Evolutionary conservation across 2,888 invertebrate genomes (phyloP).

Genomic region (Chouioia cunea): DNA sequence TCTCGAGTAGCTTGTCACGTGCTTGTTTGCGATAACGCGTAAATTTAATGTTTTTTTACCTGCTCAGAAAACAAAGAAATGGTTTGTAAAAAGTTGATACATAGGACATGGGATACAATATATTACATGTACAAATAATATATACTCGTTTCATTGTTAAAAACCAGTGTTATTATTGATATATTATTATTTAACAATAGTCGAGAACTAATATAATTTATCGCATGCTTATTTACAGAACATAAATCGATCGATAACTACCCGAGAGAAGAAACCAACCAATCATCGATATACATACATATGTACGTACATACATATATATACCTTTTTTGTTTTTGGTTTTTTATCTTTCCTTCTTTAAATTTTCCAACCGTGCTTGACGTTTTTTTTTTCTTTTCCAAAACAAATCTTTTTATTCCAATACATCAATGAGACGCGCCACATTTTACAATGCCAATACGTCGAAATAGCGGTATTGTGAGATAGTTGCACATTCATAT

Average conservation of each 20-base stretch:
- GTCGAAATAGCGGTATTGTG: constrained; percentile 29
- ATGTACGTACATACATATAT: constrained; percentile 21
- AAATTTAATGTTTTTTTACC: no score
- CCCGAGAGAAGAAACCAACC: neutral
- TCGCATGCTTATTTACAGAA: constrained; percentile 29
- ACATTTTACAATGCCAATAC: constrained; percentile 45
- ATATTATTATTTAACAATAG: constrained; percentile 30
- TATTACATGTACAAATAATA: no score
- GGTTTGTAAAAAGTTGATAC: no score
- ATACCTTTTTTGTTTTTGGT: neutral
- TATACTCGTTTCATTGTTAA: constrained; percentile 8
- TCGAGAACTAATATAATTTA: constrained; percentile 24
- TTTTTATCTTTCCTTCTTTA: no score
- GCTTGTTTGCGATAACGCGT: no score
- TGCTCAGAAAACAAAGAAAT: no score
- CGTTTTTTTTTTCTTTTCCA: constrained; percentile 35
- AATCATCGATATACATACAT: constrained; percentile 5
- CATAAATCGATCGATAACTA: constrained; percentile 19
- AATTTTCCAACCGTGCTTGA: no score
- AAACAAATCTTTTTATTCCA: constrained; percentile 61
- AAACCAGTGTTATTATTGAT: constrained; percentile 19
- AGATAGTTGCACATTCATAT: neutral
- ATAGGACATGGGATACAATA: no score
- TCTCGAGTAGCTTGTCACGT: no score
- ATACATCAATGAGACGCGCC: constrained; percentile 63